Evolutionary conservation across 2,888 invertebrate genomes (phyloP).

Genomic region (Electrophaes corylata): DNA sequence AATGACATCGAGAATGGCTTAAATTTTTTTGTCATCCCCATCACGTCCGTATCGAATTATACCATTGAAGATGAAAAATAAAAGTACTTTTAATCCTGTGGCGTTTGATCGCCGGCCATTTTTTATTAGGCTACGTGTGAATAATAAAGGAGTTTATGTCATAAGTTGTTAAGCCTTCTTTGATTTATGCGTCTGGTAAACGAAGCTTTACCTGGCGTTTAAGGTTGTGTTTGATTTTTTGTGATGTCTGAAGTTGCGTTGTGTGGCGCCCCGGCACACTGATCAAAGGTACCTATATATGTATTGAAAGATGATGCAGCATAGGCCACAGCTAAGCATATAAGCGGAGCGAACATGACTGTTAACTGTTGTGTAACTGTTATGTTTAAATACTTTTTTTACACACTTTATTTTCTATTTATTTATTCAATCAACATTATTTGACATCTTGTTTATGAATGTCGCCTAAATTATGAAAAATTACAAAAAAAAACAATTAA

Average conservation of each 20-base stretch:
- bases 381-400: too few species aligned
- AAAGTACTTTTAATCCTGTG: constrained; percentile 71
- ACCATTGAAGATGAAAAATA: constrained; percentile 63
- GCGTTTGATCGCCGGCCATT: constrained; percentile 49
- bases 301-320: constrained; percentile 63
- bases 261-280: constrained; percentile 67
- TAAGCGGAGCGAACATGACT: not conserved
- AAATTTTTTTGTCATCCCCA: constrained; percentile 69
- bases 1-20: constrained; percentile 50
- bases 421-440: too few species aligned
- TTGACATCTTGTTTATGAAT: too few species aligned
- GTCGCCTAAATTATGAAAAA: too few species aligned
- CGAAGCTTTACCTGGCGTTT: constrained; percentile 61
- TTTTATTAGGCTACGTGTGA: constrained; percentile 64
- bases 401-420: too few species aligned
- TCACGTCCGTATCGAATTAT: constrained; percentile 74
- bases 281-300: constrained; percentile 61
- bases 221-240: constrained; percentile 64
- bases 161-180: constrained; percentile 71
- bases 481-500: too few species aligned
- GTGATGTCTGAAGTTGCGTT: constrained; percentile 42
- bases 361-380: too few species aligned
- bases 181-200: constrained; percentile 72
- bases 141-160: constrained; percentile 80
- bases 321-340: constrained; percentile 5